Conservation (phyloP, 1,140 invertebrate genomes). For the Hylyphantes graminicola region DNA sequence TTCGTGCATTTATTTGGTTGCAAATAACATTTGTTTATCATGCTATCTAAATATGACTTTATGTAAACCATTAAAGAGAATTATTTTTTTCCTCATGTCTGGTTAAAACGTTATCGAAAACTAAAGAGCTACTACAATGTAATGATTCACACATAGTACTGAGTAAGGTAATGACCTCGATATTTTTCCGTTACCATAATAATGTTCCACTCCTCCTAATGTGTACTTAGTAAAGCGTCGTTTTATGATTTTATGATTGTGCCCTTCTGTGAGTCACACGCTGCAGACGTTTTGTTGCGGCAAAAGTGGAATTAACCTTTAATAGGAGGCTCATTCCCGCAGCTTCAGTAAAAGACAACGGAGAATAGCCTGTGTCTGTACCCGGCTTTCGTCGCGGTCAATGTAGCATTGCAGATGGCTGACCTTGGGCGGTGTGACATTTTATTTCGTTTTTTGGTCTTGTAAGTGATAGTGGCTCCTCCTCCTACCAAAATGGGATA, state of each 20-base stretch:
- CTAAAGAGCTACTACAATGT: too few species aligned
- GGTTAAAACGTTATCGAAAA: too few species aligned
- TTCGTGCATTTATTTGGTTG: too few species aligned
- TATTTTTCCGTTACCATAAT: too few species aligned
- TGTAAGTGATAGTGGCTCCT: neutral
- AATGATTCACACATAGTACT: too few species aligned
- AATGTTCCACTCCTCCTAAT: too few species aligned
- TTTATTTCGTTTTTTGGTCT: constrained; percentile 50
- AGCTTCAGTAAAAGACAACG: too few species aligned
- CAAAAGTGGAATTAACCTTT: constrained; percentile 42
- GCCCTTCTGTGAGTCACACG: constrained; percentile 6
- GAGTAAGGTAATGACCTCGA: too few species aligned
- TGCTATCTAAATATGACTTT: too few species aligned
- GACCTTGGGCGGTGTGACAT: neutral
- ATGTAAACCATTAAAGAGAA: too few species aligned
- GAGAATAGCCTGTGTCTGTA: constrained; percentile 7
- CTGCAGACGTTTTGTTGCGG: neutral
- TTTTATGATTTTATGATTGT: constrained; percentile 27
- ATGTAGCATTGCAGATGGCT: neutral
- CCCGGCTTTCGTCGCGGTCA: neutral
- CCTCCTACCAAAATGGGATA: neutral
- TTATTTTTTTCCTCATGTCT: too few species aligned
- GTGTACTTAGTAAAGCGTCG: neutral
- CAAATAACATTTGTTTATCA: too few species aligned
- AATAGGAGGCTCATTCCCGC: constrained; percentile 21